Evolutionary conservation across 2,888 invertebrate genomes (phyloP).

Genomic region (Neria commutata): DNA sequence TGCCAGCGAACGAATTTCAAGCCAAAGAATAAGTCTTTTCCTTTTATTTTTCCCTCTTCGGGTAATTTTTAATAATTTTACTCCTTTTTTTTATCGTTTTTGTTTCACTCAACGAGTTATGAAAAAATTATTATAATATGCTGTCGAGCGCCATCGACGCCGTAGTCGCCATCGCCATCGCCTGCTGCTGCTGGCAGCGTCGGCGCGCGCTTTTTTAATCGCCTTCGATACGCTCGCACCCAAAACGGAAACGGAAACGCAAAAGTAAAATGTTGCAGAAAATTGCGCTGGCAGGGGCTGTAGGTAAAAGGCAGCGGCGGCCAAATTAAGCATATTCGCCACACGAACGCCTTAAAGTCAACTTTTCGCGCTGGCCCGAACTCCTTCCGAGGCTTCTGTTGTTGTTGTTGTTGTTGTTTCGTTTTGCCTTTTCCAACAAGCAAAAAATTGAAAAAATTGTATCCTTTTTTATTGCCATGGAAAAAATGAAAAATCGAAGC

Average conservation of each 20-base stretch:
- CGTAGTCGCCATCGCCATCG: slow-evolving; percentile 7
- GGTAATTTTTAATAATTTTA: slow-evolving; percentile 19
- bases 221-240: slow-evolving; percentile 19
- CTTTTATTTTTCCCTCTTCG: slow-evolving; percentile 8
- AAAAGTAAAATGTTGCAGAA: background rate
- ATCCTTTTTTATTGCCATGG: too few relatives aligned
- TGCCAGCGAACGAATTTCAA: too few relatives aligned
- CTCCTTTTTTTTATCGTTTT: slow-evolving; percentile 34
- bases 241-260: slow-evolving; percentile 19
- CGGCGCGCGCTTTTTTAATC: slow-evolving; percentile 20
- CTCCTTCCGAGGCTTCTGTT: background rate
- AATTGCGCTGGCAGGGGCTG: background rate
- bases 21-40: too few relatives aligned
- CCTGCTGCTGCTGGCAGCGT: slow-evolving; percentile 22
- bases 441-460: too few relatives aligned
- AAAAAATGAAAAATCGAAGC: too few relatives aligned
- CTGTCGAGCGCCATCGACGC: slow-evolving; percentile 26
- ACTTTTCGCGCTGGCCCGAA: background rate
- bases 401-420: background rate
- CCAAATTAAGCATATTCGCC: slow-evolving; percentile 16
- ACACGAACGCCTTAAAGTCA: slow-evolving; percentile 13
- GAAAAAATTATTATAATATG: too few relatives aligned
- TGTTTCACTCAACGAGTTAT: too few relatives aligned
- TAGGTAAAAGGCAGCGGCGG: background rate
- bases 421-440: too few relatives aligned